A percentile compares a stretch with the other conserved stretches of the same genome.
Evolutionary conservation across 1,140 invertebrate species (phyloP).

Genomic region (Artemia franciscana): DNA sequence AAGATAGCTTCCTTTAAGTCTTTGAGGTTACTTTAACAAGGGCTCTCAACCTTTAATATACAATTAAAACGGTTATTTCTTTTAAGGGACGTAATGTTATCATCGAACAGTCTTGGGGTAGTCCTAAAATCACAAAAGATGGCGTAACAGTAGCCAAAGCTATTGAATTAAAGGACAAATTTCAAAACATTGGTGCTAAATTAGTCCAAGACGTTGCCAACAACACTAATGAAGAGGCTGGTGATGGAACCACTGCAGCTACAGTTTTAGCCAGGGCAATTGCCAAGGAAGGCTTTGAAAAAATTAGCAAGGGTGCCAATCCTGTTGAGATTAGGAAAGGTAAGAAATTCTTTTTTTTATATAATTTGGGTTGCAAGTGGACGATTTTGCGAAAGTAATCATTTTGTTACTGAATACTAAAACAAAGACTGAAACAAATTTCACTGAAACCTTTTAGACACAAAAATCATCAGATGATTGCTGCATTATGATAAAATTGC

Average conservation of each 20-base stretch:
- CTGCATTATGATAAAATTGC: too few species aligned
- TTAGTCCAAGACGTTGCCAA: constrained; percentile 99
- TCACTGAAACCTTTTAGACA: too few species aligned
- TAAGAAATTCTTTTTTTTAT: too few species aligned
- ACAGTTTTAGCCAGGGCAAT: constrained; percentile 94
- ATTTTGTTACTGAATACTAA: too few species aligned
- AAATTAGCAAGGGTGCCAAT: constrained; percentile 93
- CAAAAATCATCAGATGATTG: too few species aligned
- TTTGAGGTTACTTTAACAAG: too few species aligned
- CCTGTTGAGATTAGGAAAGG: constrained; percentile 90
- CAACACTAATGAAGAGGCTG: constrained; percentile 99
- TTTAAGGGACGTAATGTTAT: constrained; percentile 87
- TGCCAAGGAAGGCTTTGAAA: constrained; percentile 97
- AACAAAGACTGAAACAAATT: too few species aligned
- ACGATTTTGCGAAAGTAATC: too few species aligned
- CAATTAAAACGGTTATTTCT: too few species aligned
- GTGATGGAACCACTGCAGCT: constrained; percentile 96
- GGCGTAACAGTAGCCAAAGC: constrained; percentile 98
- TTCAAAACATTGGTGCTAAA: constrained; percentile 96
- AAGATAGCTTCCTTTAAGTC: too few species aligned
- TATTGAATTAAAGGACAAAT: constrained; percentile 95
- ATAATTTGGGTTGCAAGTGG: too few species aligned
- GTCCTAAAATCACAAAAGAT: constrained; percentile 98
- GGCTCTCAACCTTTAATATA: too few species aligned
- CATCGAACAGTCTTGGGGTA: constrained; percentile 97